A percentile compares a stretch with the other conserved stretches of the same genome.
phyloP scores from a whole-genome alignment of 2,113 vertebrate genomes.

The Microcebus jonahi region DNA sequence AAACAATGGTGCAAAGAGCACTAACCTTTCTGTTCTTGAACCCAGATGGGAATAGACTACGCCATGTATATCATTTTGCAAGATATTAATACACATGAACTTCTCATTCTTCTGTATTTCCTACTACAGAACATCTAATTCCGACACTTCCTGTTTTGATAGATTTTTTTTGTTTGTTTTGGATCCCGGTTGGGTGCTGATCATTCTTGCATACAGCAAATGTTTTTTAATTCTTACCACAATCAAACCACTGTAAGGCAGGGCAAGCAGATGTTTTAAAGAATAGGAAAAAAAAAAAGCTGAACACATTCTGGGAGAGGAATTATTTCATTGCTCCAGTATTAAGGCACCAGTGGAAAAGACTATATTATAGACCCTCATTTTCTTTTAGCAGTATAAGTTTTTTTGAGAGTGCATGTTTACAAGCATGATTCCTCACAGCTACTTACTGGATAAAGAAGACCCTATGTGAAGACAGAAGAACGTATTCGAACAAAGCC shows the following conservation, averaged over 20 bases:
- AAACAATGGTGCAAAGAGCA: not conserved
- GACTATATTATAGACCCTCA: not conserved
- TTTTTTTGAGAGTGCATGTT: not conserved
- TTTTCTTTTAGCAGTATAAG: not conserved
- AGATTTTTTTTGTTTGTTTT: not conserved
- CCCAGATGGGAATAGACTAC: not conserved
- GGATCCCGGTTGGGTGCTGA: not conserved
- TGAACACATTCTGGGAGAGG: not conserved
- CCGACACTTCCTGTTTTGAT: conserved; percentile 69
- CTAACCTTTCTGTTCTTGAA: not conserved
- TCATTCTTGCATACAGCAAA: conserved; percentile 43
- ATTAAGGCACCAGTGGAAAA: not conserved
- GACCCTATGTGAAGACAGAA: not conserved
- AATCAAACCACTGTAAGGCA: conserved; percentile 7
- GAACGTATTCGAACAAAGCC: not conserved
- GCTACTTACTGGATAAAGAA: not conserved
- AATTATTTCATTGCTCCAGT: not conserved
- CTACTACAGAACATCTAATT: conserved; percentile 9
- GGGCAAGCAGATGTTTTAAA: not conserved
- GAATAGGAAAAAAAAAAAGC: not conserved
- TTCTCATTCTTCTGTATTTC: not conserved
- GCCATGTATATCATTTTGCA: conserved; percentile 9
- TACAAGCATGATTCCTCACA: not conserved
- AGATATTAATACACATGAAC: not conserved
- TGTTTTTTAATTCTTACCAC: not conserved